These are phyloP conservation scores for rat (Rattus norvegicus) DNA, from an alignment of 2,113 vertebrate species.

Conservation along the genomic window GRCr8 NC_086031.1:23514501-23515000, in stretches of 20 bases:
- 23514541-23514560: background rate
- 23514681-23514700: background rate
- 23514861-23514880: background rate
- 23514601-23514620: too few relatives aligned
- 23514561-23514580: background rate
- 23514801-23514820: too few relatives aligned
- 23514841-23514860: background rate
- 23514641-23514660: background rate
- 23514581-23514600: background rate
- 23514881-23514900: background rate
- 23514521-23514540: background rate
- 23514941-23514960: background rate
- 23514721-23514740: background rate
- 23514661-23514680: accelerated
- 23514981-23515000: background rate
- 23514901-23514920: background rate
- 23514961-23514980: background rate
- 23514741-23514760: background rate
- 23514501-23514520: background rate
- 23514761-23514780: background rate
- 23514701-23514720: background rate
- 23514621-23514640: background rate
- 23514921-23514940: background rate
- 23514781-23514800: background rate
- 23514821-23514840: background rate